Conservation (phyloP, 2,797 vertebrate genomes). For the Phoebastria nigripes region DNA sequence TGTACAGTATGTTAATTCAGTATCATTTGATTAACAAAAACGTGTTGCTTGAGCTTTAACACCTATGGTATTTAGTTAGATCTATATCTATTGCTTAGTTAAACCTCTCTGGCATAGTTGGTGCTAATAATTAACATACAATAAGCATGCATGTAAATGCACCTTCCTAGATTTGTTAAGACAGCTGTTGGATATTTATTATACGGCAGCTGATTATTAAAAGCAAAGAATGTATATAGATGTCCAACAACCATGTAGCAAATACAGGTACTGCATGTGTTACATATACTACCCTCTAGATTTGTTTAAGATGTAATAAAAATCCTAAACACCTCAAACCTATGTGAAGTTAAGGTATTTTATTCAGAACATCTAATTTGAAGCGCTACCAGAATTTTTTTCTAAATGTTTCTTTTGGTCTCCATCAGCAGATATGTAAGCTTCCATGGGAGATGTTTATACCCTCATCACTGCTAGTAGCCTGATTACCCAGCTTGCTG, state of each 20-base stretch:
- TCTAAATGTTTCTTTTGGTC: background rate
- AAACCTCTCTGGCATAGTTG: background rate
- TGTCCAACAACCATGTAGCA: background rate
- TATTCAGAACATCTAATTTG: background rate
- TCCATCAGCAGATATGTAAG: background rate
- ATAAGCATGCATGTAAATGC: background rate
- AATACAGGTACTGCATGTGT: background rate
- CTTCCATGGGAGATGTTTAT: rapidly evolving
- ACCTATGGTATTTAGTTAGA: background rate
- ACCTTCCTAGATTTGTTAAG: background rate
- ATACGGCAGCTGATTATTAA: background rate
- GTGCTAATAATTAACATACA: background rate
- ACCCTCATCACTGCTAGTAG: background rate
- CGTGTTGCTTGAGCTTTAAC: background rate
- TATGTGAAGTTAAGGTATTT: background rate
- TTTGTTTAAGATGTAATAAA: background rate
- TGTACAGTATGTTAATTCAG: constrained; percentile 61
- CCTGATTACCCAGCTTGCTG: background rate
- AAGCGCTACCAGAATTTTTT: background rate
- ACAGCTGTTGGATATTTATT: background rate
- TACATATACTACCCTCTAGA: background rate
- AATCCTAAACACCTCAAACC: background rate
- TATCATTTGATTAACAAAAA: constrained; percentile 53
- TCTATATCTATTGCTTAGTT: background rate
- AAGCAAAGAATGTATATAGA: background rate